A percentile compares a stretch with the other conserved stretches of the same genome.
These are phyloP conservation scores for Enteromius trimaculatus DNA, from an alignment of 2,797 vertebrate genomes.

Conservation along the genomic window DNA sequence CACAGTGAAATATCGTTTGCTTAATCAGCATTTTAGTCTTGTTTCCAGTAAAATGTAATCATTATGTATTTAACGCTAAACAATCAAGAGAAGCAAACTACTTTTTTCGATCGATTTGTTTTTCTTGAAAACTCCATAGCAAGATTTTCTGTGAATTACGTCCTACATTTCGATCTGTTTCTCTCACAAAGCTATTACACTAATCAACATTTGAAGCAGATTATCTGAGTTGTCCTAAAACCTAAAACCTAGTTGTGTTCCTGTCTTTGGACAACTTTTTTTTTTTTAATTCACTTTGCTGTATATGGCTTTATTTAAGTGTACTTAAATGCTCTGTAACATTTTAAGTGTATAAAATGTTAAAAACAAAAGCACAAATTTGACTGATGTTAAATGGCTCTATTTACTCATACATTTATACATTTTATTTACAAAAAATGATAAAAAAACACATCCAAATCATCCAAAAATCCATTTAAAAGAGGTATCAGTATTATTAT, in stretches of 20 bases:
- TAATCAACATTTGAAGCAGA: too few relatives aligned
- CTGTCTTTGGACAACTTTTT: neutral
- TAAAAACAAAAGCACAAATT: neutral
- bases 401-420: neutral
- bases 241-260: neutral
- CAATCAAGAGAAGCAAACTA: neutral
- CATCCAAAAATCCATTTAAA: neutral
- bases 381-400: neutral
- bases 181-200: neutral
- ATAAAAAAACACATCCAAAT: neutral
- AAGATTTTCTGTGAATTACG: neutral
- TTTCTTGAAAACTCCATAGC: neutral
- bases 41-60: neutral
- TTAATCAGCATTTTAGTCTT: neutral
- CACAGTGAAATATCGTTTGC: neutral
- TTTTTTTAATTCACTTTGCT: neutral
- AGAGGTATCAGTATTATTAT: neutral
- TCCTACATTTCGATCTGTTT: neutral
- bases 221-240: too few relatives aligned
- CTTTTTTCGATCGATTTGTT: neutral
- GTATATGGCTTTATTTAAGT: neutral
- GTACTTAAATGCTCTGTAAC: neutral
- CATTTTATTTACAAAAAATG: neutral
- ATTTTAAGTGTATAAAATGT: neutral
- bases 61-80: neutral